Percentiles rank a stretch among this genome's conserved stretches.
These are phyloP conservation scores for Calliopum simillimum DNA, from an alignment of 2,888 invertebrate genomes.

Conservation along the genomic window DNA sequence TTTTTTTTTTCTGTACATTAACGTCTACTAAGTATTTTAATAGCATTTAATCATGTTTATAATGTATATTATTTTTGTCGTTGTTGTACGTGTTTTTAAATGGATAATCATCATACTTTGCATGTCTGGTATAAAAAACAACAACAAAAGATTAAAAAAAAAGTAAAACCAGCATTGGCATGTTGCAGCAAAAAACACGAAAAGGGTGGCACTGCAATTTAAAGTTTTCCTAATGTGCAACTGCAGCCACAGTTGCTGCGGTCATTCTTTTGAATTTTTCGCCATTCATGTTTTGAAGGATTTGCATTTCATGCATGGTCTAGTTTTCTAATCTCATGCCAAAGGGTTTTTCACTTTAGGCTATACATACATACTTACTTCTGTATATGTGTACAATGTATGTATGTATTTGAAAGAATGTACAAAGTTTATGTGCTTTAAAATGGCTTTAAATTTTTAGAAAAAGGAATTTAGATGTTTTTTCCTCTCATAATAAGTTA, in stretches of 20 bases:
- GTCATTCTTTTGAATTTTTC: background rate
- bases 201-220: constrained; percentile 2
- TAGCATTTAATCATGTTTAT: background rate
- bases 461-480: constrained; percentile 29
- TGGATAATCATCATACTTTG: constrained; percentile 22
- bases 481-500: too few species aligned
- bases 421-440: constrained; percentile 22
- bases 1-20: too few species aligned
- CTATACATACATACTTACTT: background rate
- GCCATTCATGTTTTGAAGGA: constrained; percentile 4
- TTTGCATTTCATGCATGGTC: background rate
- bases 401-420: background rate
- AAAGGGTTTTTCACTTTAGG: background rate
- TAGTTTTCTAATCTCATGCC: too few species aligned
- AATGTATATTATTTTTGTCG: constrained; percentile 4
- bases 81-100: background rate
- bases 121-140: background rate
- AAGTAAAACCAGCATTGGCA: too few species aligned
- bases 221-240: too few species aligned
- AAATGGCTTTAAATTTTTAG: background rate
- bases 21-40: too few species aligned
- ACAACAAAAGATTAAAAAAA: background rate
- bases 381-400: too few species aligned
- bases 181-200: background rate
- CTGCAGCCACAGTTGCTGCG: background rate